Base-by-base conservation (phyloP, 2,113 vertebrate species). In the Speoplatyrhinus poulsoni region DNA sequence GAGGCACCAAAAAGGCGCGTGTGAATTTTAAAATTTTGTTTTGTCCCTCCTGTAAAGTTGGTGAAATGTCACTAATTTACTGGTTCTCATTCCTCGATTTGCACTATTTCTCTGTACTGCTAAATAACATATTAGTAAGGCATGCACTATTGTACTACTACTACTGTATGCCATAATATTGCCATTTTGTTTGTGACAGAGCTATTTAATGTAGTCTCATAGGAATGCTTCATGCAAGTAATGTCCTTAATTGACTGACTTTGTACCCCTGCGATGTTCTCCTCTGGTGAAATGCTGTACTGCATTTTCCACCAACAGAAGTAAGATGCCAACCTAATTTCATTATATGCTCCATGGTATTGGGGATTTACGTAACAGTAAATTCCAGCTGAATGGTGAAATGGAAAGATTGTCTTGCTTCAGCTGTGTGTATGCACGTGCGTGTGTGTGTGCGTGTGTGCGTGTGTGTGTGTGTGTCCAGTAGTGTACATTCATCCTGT, bases 401-500 rank as follows among this genome's bases (percentile, higher is more conserved):
- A 88, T 88, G 88, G 90, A 89, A 91, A 88, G 76, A 47, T 53
- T 70, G 58, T 73, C 81, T 77, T 84, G 73, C 80, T 84, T 85
- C 75, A 74, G 73, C 81, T 73, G 67, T 60, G 72, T 68, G 48
- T 82, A 69, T 75, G 71, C 75, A 33, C 46, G 56, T 59, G 59
- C n/a, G 36, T 46, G 59, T 46, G 36, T 46, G 36, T 11, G 59
- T 16, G 59, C 16, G 59, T 60, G 3, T 46, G 58, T 49, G 46
- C 16, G 9, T 41, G 66, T 49, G 65, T 58, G 56, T 17, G 13
- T 17, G 46, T 59, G 67, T 26, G 70, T 74, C 0, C 3, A 50
- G 68, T 66, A 68, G 61, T 71, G 66, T 81, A 76, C 75, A 85
- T 85, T 81, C 73, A 56, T 76, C 55, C 81, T 74, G 69, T 77